Evolutionary conservation across 1,140 invertebrate species (phyloP).

Genomic region (Heterodera schachtii): DNA sequence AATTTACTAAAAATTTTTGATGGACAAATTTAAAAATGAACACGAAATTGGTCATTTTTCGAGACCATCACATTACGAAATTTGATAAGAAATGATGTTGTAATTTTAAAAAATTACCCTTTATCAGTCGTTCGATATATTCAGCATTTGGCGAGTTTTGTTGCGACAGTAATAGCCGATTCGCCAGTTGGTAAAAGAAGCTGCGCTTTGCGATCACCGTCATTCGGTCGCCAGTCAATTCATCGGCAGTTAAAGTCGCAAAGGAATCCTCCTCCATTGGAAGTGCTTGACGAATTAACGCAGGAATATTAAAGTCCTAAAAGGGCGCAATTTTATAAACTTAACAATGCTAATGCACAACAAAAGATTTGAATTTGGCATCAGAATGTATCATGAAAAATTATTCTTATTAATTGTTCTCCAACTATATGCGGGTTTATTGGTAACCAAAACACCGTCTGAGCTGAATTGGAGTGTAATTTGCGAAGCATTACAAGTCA

Average conservation of each 20-base stretch:
- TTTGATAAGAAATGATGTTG: too few species aligned
- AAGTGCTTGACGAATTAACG: constrained; percentile 31
- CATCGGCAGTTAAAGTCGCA: background rate
- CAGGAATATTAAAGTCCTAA: constrained; percentile 36
- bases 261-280: constrained; percentile 10
- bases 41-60: too few species aligned
- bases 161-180: constrained; percentile 32
- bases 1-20: too few species aligned
- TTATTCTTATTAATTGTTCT: background rate
- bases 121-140: constrained; percentile 35
- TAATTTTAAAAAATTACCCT: constrained; percentile 22
- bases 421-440: background rate
- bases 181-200: constrained; percentile 43
- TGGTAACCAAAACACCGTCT: too few species aligned
- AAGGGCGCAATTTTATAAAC: background rate
- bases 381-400: too few species aligned
- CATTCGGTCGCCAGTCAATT: constrained; percentile 4
- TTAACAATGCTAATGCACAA: background rate
- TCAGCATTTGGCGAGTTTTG: constrained; percentile 22
- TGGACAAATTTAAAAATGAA: too few species aligned
- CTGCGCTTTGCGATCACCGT: constrained; percentile 30
- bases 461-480: background rate
- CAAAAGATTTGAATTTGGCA: too few species aligned
- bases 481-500: background rate
- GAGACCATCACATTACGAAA: too few species aligned